phyloP scores from a whole-genome alignment of 2,113 vertebrate species.

The Clarias batrachus region DNA sequence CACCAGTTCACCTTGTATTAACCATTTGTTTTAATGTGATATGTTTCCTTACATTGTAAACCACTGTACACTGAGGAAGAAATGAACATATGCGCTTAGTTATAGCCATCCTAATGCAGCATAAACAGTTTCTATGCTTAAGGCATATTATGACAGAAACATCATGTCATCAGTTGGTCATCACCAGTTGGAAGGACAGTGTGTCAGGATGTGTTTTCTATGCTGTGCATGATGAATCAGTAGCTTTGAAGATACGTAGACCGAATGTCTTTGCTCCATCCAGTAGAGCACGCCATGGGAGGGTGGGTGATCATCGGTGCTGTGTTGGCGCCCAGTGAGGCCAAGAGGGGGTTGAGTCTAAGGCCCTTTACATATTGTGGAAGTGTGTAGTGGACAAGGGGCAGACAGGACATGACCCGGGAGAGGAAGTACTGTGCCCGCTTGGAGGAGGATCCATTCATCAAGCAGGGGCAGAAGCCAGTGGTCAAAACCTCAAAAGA shows the following conservation, averaged over 20 bases:
- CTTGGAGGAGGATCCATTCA: slow-evolving; percentile 69
- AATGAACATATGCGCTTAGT: slow-evolving; percentile 13
- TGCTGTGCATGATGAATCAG: slow-evolving; percentile 26
- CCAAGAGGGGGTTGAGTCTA: slow-evolving; percentile 48
- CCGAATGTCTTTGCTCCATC: slow-evolving; percentile 37
- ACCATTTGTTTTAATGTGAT: neutral
- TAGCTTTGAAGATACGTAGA: slow-evolving; percentile 10
- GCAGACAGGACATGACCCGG: slow-evolving; percentile 75
- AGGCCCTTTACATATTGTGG: slow-evolving; percentile 73
- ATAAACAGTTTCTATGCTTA: slow-evolving; percentile 12
- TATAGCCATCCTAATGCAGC: neutral
- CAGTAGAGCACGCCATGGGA: slow-evolving; percentile 55
- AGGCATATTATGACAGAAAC: slow-evolving; percentile 25
- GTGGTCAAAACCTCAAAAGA: slow-evolving; percentile 64
- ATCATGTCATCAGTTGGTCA: slow-evolving; percentile 12
- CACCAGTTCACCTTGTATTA: slow-evolving; percentile 36
- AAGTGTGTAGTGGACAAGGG: slow-evolving; percentile 76
- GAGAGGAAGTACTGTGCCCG: slow-evolving; percentile 66
- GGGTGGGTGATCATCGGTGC: slow-evolving; percentile 65
- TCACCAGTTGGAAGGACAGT: neutral
- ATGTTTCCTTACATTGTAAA: slow-evolving; percentile 25
- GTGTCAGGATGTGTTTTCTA: neutral
- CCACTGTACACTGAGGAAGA: neutral
- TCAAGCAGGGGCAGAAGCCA: slow-evolving; percentile 64
- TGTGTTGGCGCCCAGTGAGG: slow-evolving; percentile 60